Evolutionary conservation across 2,888 invertebrate genomes (phyloP).

Genomic region (Limnephilus marmoratus): DNA sequence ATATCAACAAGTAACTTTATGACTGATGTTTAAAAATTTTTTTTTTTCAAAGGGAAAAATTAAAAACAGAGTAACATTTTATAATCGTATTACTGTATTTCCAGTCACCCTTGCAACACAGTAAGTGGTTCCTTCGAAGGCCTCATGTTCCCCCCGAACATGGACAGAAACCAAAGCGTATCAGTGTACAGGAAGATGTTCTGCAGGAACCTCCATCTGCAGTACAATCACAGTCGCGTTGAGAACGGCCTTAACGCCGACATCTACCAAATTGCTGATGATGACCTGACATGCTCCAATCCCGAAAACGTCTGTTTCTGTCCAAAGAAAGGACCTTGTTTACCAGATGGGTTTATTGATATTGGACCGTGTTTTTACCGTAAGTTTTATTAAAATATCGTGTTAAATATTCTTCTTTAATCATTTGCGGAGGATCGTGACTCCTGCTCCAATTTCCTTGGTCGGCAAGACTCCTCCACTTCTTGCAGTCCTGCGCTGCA

Average conservation of each 20-base stretch:
- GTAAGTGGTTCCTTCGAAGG: conserved; percentile 85
- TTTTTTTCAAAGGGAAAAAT: too few relatives aligned
- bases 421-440: too few relatives aligned
- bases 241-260: conserved; percentile 78
- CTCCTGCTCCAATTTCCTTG: too few relatives aligned
- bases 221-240: conserved; percentile 68
- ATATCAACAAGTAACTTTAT: neutral
- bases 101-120: conserved; percentile 81
- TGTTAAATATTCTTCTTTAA: too few relatives aligned
- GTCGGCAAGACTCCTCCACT: too few relatives aligned
- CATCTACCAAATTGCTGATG: conserved; percentile 79
- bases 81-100: conserved; percentile 58
- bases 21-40: neutral
- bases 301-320: conserved; percentile 83
- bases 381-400: conserved; percentile 70
- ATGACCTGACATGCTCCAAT: conserved; percentile 78
- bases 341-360: conserved; percentile 81
- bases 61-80: too few relatives aligned
- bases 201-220: conserved; percentile 82
- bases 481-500: too few relatives aligned
- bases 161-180: conserved; percentile 77
- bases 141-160: conserved; percentile 80
- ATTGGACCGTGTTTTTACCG: conserved; percentile 85
- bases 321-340: conserved; percentile 72
- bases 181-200: conserved; percentile 85